These are phyloP conservation scores for Scelioninae gen. 2 DNA, from an alignment of 2,888 invertebrate species.

Conservation along the genomic window DNA sequence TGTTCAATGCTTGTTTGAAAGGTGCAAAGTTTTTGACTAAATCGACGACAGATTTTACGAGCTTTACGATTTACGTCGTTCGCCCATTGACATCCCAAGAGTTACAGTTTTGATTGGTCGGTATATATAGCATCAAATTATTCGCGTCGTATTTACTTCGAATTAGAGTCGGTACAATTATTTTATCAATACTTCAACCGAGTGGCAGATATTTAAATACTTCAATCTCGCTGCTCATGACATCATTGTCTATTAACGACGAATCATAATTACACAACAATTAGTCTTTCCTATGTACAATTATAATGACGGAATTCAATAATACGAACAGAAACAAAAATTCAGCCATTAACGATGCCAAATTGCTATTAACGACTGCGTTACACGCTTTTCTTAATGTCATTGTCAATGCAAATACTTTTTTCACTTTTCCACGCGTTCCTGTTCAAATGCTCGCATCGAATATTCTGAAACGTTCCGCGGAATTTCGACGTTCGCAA, in stretches of 20 bases:
- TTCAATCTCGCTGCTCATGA: slow-evolving; percentile 10
- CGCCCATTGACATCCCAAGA: background rate
- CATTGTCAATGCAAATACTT: too few relatives aligned
- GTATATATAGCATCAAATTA: slow-evolving; percentile 14
- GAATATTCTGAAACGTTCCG: too few relatives aligned
- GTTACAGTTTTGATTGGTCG: slow-evolving; percentile 20
- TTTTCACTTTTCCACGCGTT: too few relatives aligned
- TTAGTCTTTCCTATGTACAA: slow-evolving; percentile 3
- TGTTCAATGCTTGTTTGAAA: background rate
- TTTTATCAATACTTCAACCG: slow-evolving; percentile 24
- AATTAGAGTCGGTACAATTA: slow-evolving; percentile 17
- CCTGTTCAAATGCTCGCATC: too few relatives aligned
- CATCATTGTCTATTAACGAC: slow-evolving; percentile 18
- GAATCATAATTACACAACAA: slow-evolving; percentile 21
- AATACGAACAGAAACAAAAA: background rate
- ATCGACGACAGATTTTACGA: slow-evolving; percentile 3
- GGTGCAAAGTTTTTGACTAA: background rate
- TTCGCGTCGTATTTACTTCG: slow-evolving; percentile 3
- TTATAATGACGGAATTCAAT: slow-evolving; percentile 5
- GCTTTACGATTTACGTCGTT: too few relatives aligned
- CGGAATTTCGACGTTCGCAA: too few relatives aligned
- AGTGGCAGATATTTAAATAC: slow-evolving; percentile 24
- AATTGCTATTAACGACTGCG: too few relatives aligned
- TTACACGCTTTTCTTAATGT: too few relatives aligned
- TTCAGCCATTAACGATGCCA: too few relatives aligned